A percentile compares a stretch with the other conserved stretches of the same genome.
These are phyloP conservation scores for Stylophora pistillata DNA, from an alignment of 64 coral and sea anemone species.

Conservation along the genomic window DNA sequence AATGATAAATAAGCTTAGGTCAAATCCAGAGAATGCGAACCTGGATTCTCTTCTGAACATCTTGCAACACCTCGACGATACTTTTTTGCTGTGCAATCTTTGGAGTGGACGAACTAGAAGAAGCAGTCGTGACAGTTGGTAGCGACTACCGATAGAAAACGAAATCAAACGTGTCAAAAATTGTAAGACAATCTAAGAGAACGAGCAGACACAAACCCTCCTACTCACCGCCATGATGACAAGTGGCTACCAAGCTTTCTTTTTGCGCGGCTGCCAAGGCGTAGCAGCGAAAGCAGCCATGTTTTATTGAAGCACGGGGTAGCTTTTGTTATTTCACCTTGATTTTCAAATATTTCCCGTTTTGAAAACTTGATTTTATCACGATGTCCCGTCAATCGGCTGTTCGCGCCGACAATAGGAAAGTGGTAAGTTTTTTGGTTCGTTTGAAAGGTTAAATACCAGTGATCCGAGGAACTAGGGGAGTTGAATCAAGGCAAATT, in stretches of 20 bases:
- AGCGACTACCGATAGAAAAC: constrained; percentile 19
- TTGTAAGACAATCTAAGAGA: background rate
- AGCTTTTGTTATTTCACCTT: background rate
- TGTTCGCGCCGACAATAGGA: constrained; percentile 83
- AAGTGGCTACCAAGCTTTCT: constrained; percentile 4
- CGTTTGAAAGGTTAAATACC: background rate
- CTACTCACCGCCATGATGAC: constrained; percentile 63
- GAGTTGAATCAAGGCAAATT: background rate
- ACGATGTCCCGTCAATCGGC: constrained; percentile 91
- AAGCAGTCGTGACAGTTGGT: constrained; percentile 43
- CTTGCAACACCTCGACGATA: constrained; percentile 53
- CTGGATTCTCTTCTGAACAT: constrained; percentile 62
- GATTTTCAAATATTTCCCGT: background rate
- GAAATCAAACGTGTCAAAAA: background rate
- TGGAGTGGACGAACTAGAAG: constrained; percentile 3
- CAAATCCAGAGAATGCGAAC: constrained; percentile 1
- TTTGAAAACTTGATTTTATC: background rate
- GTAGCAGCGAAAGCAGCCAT: background rate
- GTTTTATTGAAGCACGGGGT: background rate
- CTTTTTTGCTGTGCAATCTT: constrained; percentile 35
- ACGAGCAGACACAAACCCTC: background rate
- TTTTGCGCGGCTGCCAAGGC: constrained; percentile 16
- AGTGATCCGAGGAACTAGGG: no score
- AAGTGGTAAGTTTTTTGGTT: constrained; percentile 77
- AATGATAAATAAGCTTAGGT: background rate